Percentiles rank a stretch among this genome's conserved stretches.
Evolutionary conservation across 2,113 vertebrate genomes (phyloP).

Genomic region (Cynocephalus volans): DNA sequence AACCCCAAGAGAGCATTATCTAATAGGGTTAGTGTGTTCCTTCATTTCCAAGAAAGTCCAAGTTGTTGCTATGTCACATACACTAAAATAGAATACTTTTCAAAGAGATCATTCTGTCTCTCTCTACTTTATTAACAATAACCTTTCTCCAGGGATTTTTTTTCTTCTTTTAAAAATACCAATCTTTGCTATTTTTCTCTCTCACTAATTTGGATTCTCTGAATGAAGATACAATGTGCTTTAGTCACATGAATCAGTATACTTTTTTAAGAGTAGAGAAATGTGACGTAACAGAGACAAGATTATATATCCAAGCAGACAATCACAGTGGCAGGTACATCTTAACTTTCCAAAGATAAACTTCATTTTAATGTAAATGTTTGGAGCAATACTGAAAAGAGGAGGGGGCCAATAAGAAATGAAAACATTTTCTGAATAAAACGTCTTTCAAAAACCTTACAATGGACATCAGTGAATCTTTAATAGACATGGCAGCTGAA

Average conservation of each 20-base stretch:
- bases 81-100: background rate
- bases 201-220: background rate
- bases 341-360: constrained; percentile 30
- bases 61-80: background rate
- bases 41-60: constrained; percentile 43
- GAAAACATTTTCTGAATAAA: constrained; percentile 31
- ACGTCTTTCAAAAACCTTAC: background rate
- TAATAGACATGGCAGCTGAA: background rate
- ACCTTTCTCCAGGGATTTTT: background rate
- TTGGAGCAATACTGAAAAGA: background rate
- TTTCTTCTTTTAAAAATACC: background rate
- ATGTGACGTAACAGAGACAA: background rate
- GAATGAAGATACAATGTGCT: background rate
- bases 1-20: background rate
- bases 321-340: background rate
- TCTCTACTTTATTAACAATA: background rate
- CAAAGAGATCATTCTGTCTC: background rate
- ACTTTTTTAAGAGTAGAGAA: background rate
- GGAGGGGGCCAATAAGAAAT: background rate
- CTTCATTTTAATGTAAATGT: background rate
- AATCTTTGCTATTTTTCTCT: constrained; percentile 10
- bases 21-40: background rate
- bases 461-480: background rate
- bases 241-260: background rate
- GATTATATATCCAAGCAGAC: background rate